Evolutionary conservation across 2,888 invertebrate genomes (phyloP).

Genomic region (Cheilosia vulpina): DNA sequence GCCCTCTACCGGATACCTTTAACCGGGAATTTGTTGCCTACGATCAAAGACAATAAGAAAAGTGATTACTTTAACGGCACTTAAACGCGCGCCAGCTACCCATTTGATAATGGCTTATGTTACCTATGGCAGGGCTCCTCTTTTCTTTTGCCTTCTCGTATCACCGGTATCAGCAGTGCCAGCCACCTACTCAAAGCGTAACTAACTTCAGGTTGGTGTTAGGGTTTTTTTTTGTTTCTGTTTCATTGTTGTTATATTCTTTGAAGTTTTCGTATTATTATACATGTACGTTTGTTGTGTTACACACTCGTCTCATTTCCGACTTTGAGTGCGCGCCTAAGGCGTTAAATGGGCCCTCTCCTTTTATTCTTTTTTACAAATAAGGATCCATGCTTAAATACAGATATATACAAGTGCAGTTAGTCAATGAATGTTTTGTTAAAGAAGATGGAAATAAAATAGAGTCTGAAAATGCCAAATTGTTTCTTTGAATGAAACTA

Average conservation of each 20-base stretch:
- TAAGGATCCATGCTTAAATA: conserved; percentile 10
- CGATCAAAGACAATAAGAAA: conserved; percentile 28
- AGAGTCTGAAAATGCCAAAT: too few species aligned
- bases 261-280: conserved; percentile 19
- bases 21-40: conserved; percentile 12
- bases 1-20: conserved; percentile 6
- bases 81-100: conserved; percentile 35
- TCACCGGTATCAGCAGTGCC: conserved; percentile 24
- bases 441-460: too few species aligned
- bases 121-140: not conserved
- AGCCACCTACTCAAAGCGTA: conserved; percentile 37
- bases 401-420: conserved; percentile 9
- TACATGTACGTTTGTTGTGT: conserved; percentile 4
- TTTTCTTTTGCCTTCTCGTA: not conserved
- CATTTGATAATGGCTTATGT: conserved; percentile 22
- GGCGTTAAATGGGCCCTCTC: conserved; percentile 41
- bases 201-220: conserved; percentile 32
- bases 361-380: conserved; percentile 2
- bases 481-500: too few species aligned
- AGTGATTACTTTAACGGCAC: conserved; percentile 52
- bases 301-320: conserved; percentile 50
- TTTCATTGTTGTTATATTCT: conserved; percentile 10
- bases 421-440: not conserved
- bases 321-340: conserved; percentile 39
- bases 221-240: not conserved